Evolutionary conservation across 2,888 invertebrate species (phyloP), one percentile per base, ranked within the genome.

Genomic region (Papilio demoleus): DNA sequence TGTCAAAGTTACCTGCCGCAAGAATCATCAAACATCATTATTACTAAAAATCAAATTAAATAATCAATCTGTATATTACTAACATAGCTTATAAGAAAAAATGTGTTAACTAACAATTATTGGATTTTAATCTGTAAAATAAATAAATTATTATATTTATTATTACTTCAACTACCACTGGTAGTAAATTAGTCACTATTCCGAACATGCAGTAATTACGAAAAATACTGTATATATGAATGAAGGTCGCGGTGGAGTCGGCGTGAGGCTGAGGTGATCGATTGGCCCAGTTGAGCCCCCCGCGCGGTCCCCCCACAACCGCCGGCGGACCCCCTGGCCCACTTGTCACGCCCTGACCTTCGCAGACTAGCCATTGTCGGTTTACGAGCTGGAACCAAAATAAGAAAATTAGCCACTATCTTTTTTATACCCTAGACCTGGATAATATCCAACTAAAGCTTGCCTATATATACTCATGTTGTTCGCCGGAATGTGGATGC

Each of bases 261-360:
- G 22, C 47, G 3, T 11, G 11, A 47, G n/a, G n/a, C 42, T 17
- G 53, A 56, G 53, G 3, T 17, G 53, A 56, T 56, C 53, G 53
- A 56, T 56, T 31, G 53, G n/a, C 53, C 53, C 50, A 50, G 22
- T 22, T 50, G 14, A 24, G 4, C 24, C 47, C n/a, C n/a, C n/a
- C n/a, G n/a, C n/a, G n/a, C n/a, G n/a, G n/a, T n/a, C 6, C 45
- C 17, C 47, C 11, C 47, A 12, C 22, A 22, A 17, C 14, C 17
- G 8, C 6, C 42, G 17, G 17, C 42, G 17, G 8, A 42, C 42
- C 42, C 45, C 45, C 45, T 45, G 9, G 9, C 45, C 45, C 45
- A 45, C 22, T 45, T 45, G 45, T 45, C 45, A 45, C 45, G 22
- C 45, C 45, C 45, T 45, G 45, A 45, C 45, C 45, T 22, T 45